Evolutionary conservation across 2,797 vertebrate species (phyloP), one percentile per base, ranked within the genome.

Genomic region (Megaceryle alcyon): DNA sequence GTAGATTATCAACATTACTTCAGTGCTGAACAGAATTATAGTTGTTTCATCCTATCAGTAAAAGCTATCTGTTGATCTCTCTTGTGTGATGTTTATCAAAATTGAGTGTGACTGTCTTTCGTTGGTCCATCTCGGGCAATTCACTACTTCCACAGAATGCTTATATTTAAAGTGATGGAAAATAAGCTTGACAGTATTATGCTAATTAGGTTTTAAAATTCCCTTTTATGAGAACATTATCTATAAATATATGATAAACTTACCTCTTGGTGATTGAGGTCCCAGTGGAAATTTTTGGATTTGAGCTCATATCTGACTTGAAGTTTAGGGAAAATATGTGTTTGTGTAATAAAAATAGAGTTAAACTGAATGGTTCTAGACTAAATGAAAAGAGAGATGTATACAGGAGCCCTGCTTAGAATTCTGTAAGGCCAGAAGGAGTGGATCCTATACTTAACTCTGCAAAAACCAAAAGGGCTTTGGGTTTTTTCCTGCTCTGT

Each of bases 171-270:
- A 86, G 25, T 29, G 83, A 64, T 48, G 68, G 56, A 63, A 56
- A 94, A 78, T 37, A 73, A 95, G 72, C 35, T 17, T 84, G 66
- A 66, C 39, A 82, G n/a, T 44, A 79, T 75, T 75, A 90, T 56
- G 29, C 41, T 84, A 92, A 92, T 77, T 63, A 35, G 18, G 37
- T 73, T 92, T 92, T 48, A 80, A 81, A 63, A 92, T 81, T 85
- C 53, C 66, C 28, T 63, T 92, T 56, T 54, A 84, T 64, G 35
- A 72, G 28, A 88, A 48, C 13, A 3, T 53, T 84, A 51, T 63
- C 29, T 81, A 71, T 80, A 86, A 79, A 82, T 77, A 44, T 35
- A 64, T 23, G 26, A 61, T 64, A 64, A 79, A 72, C 26, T 69
- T 72, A 82, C 12, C 26, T 69, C 66, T 86, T 82, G 28, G 39